Percentiles rank a stretch among this genome's conserved stretches.
Evolutionary conservation across 2,888 invertebrate species (phyloP).

Genomic region (Xestia c-nigrum): DNA sequence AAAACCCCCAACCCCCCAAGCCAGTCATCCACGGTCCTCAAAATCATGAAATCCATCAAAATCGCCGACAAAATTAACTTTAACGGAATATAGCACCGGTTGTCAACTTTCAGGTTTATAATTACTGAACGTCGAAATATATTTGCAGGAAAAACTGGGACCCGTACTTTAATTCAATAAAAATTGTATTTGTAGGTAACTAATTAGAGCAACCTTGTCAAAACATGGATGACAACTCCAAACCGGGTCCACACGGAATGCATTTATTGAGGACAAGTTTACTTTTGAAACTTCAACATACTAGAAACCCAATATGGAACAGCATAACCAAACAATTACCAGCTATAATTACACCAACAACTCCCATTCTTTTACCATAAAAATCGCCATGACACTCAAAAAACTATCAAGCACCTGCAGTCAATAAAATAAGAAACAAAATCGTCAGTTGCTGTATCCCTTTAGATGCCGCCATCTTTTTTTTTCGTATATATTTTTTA

Average conservation of each 20-base stretch:
- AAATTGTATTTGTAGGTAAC: background rate
- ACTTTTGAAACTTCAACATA: slow-evolving; percentile 35
- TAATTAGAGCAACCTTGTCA: background rate
- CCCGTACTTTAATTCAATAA: background rate
- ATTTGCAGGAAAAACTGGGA: background rate
- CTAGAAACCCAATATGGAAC: slow-evolving; percentile 37
- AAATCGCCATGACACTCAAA: slow-evolving; percentile 66
- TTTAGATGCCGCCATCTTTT: slow-evolving; percentile 75
- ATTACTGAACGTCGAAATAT: background rate
- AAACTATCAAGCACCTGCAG: slow-evolving; percentile 74
- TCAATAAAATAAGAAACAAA: slow-evolving; percentile 81
- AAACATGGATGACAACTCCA: background rate
- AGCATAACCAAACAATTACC: slow-evolving; percentile 20
- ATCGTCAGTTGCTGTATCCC: slow-evolving; percentile 74
- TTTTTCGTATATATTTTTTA: slow-evolving; percentile 74
- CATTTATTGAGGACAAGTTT: slow-evolving; percentile 20
- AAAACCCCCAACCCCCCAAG: background rate
- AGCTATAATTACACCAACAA: slow-evolving; percentile 44
- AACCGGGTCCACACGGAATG: slow-evolving; percentile 34
- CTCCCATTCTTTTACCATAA: slow-evolving; percentile 62
- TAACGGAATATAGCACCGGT: background rate
- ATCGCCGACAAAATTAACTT: background rate
- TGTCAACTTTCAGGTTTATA: background rate
- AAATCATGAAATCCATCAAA: background rate
- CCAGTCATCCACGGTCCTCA: too few species aligned